Evolutionary conservation across 2,888 invertebrate genomes (phyloP), one percentile per base, ranked within the genome.

Genomic region (Monopis laevigella): DNA sequence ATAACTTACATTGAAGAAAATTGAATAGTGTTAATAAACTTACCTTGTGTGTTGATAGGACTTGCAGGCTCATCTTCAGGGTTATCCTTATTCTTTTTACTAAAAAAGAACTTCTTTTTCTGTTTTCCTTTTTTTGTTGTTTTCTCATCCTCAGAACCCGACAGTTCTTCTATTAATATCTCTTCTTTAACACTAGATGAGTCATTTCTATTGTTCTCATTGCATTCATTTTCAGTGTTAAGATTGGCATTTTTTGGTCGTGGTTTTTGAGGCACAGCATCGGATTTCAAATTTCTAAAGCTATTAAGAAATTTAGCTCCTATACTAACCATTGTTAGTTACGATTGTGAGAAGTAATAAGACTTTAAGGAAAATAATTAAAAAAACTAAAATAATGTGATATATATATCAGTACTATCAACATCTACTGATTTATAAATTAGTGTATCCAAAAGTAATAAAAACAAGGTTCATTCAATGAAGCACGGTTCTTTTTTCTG

Each of bases 221-320:
- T 44, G 32, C 47, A 48, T 28, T 50, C 51, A 19, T 50, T 43
- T 11, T 44, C 32, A 21, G 48, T 47, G n/a, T 47, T 39, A 14
- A 52, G 48, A n/a, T 49, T 52, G 11, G 51, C 49, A 26, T 46
- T 49, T 14, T 48, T 49, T 21, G 59, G 53, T 28, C 83, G 62
- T 1, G 84, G 82, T 4, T 82, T 63, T 50, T 69, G 69, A 1
- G 83, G 83, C 27, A 73, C 65, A 6, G 84, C 83, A 48, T 84
- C 84, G 1, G 83, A 68, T 46, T 80, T 83, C 24, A 84, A 48
- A 43, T 74, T 68, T 29, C 70, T 65, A 46, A 82, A 69, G 43
- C 69, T 63, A 45, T 77, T 72, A 36, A 70, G 53, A 40, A 77
- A 50, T 54, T 65, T 73, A 43, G 54, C 55, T 45, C 57, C 55